A percentile compares a stretch with the other conserved stretches of the same genome.
Evolutionary conservation across 2,113 vertebrate genomes (phyloP).

Genomic region (Callopanchax toddi): DNA sequence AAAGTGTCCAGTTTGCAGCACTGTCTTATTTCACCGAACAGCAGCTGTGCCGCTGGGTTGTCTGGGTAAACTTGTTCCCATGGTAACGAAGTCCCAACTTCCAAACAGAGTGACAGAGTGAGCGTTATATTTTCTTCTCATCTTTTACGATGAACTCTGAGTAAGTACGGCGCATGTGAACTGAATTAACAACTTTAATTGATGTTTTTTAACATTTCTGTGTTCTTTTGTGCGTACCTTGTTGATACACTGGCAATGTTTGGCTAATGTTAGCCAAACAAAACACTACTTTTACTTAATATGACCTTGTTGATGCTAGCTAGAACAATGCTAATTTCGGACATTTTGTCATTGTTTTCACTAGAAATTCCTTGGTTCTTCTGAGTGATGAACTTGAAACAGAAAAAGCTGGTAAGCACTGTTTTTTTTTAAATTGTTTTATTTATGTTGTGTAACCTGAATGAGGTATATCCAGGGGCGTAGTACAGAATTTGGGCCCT

Average conservation of each 20-base stretch:
- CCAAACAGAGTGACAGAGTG: conserved; percentile 51
- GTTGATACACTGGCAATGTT: background rate
- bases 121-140: background rate
- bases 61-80: conserved; percentile 27
- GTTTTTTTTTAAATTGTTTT: background rate
- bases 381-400: conserved; percentile 30
- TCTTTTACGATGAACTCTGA: conserved; percentile 39
- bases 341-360: conserved; percentile 47
- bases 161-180: conserved; percentile 38
- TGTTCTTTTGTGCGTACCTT: background rate
- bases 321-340: conserved; percentile 2
- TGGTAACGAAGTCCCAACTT: conserved; percentile 30
- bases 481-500: too few relatives aligned
- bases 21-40: background rate
- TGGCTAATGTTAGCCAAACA: too few relatives aligned
- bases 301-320: background rate
- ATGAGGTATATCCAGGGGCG: too few relatives aligned
- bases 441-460: background rate
- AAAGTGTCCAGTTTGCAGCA: too few relatives aligned
- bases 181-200: background rate
- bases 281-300: too few relatives aligned
- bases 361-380: conserved; percentile 41
- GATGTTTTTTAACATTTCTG: background rate
- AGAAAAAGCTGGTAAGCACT: conserved; percentile 64
- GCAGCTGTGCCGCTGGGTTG: conserved; percentile 1